These are phyloP conservation scores for Teinopalpus imperialis DNA, from an alignment of 2,888 invertebrate genomes.

Conservation along the genomic window DNA sequence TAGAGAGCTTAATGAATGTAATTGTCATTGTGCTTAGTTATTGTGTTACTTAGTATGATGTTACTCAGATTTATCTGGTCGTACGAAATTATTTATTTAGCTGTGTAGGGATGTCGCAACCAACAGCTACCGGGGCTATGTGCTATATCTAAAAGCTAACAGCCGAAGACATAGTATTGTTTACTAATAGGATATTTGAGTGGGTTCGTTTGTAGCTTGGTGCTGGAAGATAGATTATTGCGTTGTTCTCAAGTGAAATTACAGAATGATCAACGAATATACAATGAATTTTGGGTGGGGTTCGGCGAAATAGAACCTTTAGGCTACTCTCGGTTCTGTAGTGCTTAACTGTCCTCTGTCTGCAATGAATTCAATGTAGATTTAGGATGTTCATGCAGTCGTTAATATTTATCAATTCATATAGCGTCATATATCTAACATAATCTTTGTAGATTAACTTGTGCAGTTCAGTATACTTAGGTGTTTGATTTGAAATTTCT, in stretches of 20 bases:
- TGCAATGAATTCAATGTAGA: conserved; percentile 9
- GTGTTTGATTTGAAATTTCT: too few relatives aligned
- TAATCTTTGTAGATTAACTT: conserved; percentile 4
- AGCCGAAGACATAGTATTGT: conserved; percentile 3
- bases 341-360: conserved; percentile 12
- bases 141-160: conserved; percentile 16
- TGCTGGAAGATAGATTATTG: conserved; percentile 14
- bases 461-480: too few relatives aligned
- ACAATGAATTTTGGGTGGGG: conserved; percentile 23
- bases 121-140: conserved; percentile 18
- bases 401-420: conserved; percentile 5
- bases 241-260: not conserved
- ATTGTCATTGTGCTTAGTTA: conserved; percentile 80
- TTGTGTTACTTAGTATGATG: conserved; percentile 71
- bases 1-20: conserved; percentile 79
- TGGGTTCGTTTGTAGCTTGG: conserved; percentile 17
- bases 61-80: conserved; percentile 64
- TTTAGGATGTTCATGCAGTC: conserved; percentile 10
- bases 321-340: conserved; percentile 5
- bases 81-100: conserved; percentile 44
- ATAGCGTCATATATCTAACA: not conserved
- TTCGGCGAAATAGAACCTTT: not conserved
- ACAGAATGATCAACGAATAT: conserved; percentile 24
- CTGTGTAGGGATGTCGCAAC: conserved; percentile 25
- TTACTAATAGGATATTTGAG: not conserved